Conservation (phyloP, 2,888 invertebrate species). For the Notodonta ziczac region DNA sequence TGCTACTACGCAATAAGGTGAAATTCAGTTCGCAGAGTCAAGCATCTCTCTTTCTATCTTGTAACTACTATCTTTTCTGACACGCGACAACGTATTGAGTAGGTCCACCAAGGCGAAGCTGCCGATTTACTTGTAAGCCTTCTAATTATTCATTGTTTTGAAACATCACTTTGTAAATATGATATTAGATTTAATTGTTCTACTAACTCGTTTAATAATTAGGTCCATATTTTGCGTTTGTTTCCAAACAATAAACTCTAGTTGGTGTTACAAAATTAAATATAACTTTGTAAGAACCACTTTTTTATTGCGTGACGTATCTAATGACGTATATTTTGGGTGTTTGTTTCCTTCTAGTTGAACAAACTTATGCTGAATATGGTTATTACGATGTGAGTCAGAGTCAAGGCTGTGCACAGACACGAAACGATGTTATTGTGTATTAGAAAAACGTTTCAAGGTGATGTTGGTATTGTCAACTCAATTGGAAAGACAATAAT, state of each 20-base stretch:
- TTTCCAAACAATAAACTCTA: too few species aligned
- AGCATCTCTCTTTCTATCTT: too few species aligned
- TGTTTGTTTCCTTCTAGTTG: slow-evolving; percentile 25
- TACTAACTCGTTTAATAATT: too few species aligned
- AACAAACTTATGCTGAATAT: slow-evolving; percentile 22
- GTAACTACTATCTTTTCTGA: too few species aligned
- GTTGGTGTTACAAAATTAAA: not conserved
- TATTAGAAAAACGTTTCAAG: slow-evolving; percentile 41
- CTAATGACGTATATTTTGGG: slow-evolving; percentile 16
- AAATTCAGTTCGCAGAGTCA: too few species aligned
- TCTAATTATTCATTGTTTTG: too few species aligned
- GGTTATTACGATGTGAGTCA: slow-evolving; percentile 34
- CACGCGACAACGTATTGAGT: too few species aligned
- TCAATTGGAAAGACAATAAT: slow-evolving; percentile 17
- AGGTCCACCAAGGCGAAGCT: too few species aligned
- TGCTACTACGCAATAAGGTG: too few species aligned
- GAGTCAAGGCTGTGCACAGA: slow-evolving; percentile 50
- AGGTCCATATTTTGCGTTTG: too few species aligned
- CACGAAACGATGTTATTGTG: slow-evolving; percentile 39
- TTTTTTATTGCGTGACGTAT: slow-evolving; percentile 9
- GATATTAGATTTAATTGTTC: not conserved
- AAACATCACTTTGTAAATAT: not conserved
- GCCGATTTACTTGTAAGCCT: too few species aligned
- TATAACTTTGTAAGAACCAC: not conserved
- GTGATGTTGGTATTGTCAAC: slow-evolving; percentile 27